Percentiles rank a stretch among this genome's conserved stretches.
Evolutionary conservation across 2,888 invertebrate species (phyloP).

Genomic region (Heliconius cydno): DNA sequence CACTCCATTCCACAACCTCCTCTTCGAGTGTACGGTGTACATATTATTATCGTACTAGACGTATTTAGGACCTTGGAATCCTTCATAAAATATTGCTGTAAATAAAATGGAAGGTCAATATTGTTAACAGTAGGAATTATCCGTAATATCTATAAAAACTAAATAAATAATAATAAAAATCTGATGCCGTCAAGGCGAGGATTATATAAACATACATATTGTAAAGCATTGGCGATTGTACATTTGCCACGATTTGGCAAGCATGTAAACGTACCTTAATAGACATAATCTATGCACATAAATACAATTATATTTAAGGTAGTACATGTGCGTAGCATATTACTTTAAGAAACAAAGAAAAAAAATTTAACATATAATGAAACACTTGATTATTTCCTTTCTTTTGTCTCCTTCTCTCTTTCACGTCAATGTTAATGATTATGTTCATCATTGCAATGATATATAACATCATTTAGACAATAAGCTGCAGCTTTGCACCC

Average conservation of each 20-base stretch:
- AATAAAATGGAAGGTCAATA: background rate
- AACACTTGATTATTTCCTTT: background rate
- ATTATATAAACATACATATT: no score
- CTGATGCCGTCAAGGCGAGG: background rate
- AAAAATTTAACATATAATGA: background rate
- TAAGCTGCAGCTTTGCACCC: constrained; percentile 56
- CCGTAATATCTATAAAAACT: background rate
- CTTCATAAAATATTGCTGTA: constrained; percentile 3
- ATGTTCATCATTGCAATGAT: constrained; percentile 41
- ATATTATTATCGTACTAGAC: constrained; percentile 24
- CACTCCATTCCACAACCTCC: background rate
- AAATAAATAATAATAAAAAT: background rate
- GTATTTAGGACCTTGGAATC: background rate
- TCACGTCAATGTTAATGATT: constrained; percentile 7
- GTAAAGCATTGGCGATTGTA: no score
- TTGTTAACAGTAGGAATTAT: background rate
- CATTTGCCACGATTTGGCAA: no score
- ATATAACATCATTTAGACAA: constrained; percentile 50
- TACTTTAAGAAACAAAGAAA: no score
- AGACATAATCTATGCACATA: no score
- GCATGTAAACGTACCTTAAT: no score
- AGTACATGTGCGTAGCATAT: no score
- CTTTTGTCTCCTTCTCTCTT: background rate
- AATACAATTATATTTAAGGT: no score
- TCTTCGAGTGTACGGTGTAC: constrained; percentile 40